Evolutionary conservation across 2,797 vertebrate genomes (phyloP).

Genomic region (Diplodus sargus): DNA sequence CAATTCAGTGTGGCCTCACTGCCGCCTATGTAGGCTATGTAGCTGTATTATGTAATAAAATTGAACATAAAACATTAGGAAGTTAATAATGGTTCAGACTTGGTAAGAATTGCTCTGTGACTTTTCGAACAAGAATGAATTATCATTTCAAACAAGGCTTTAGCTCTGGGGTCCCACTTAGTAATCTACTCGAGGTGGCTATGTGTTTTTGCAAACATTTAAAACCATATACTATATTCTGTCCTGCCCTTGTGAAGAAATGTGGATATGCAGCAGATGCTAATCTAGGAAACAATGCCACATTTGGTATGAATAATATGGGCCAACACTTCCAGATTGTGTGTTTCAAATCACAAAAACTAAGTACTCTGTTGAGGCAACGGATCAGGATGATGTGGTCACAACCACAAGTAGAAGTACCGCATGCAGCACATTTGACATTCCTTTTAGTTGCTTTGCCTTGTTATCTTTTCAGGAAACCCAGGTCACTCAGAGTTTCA

Average conservation of each 20-base stretch:
- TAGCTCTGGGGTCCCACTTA: background rate
- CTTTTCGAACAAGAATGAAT: background rate
- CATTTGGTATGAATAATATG: background rate
- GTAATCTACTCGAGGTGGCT: background rate
- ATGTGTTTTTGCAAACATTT: background rate
- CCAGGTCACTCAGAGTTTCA: background rate
- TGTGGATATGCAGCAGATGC: background rate
- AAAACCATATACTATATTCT: background rate
- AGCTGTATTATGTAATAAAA: too few relatives aligned
- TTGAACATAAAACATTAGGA: too few relatives aligned
- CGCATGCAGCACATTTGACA: constrained; percentile 7
- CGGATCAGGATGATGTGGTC: background rate
- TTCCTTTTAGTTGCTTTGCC: background rate
- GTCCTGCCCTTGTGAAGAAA: background rate
- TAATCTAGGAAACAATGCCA: background rate
- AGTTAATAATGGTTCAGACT: background rate
- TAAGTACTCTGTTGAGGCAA: background rate
- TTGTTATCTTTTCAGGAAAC: constrained; percentile 22
- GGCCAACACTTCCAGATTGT: background rate
- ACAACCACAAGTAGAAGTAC: background rate
- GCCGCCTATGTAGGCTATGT: too few relatives aligned
- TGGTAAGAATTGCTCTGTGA: background rate
- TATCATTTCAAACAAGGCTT: background rate
- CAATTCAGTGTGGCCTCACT: too few relatives aligned
- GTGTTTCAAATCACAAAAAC: background rate